Percentiles rank a stretch among this genome's conserved stretches.
These are phyloP conservation scores for Apostichopus japonicus DNA, from an alignment of 35 echinoderm and acorn worm species.

Conservation along the genomic window DNA sequence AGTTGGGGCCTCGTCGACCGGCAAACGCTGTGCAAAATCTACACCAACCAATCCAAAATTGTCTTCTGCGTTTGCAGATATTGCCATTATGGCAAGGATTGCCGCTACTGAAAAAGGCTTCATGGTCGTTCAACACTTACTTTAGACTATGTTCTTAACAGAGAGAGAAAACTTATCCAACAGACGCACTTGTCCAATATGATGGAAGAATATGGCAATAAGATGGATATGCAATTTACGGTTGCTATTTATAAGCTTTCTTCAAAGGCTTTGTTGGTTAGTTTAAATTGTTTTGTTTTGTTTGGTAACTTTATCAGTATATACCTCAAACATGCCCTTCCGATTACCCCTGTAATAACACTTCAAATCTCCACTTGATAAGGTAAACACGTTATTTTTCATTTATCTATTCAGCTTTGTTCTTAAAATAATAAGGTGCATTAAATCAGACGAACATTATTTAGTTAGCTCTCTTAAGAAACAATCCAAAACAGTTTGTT, in stretches of 20 bases:
- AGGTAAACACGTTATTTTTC: not conserved
- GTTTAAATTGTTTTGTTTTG: not conserved
- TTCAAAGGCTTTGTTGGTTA: not conserved
- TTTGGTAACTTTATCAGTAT: not conserved
- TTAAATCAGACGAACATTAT: too few relatives aligned
- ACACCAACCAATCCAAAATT: not conserved
- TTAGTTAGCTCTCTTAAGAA: too few relatives aligned
- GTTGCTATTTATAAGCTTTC: too few relatives aligned
- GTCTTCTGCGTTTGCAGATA: not conserved
- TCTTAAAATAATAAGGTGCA: not conserved
- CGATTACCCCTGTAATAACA: not conserved
- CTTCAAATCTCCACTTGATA: not conserved
- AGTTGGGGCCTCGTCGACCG: not conserved
- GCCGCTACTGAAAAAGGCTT: not conserved
- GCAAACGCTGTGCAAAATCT: not conserved
- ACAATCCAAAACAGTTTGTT: too few relatives aligned
- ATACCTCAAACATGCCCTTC: not conserved
- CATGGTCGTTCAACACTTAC: not conserved
- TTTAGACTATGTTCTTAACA: too few relatives aligned
- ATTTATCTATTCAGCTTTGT: not conserved
- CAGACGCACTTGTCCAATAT: too few relatives aligned
- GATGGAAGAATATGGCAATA: too few relatives aligned
- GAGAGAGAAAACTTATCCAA: too few relatives aligned
- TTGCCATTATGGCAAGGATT: not conserved
- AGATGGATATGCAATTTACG: too few relatives aligned